A percentile compares a stretch with the other conserved stretches of the same genome.
Conservation (phyloP, 2,797 vertebrate genomes). For the Pyrocephalus nanus region DNA sequence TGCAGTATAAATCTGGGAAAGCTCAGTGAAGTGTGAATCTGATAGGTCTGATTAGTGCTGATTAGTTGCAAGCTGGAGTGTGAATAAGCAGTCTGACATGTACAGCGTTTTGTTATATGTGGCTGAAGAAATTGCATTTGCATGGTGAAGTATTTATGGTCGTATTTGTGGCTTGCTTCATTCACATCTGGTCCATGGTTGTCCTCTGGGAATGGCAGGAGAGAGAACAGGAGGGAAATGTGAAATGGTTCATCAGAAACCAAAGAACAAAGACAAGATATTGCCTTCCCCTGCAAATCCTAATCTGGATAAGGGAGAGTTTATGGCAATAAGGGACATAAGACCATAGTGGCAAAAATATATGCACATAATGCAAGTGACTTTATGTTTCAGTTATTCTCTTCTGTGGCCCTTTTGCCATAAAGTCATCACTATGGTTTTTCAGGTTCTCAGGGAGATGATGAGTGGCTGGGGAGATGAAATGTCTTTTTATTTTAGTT, state of each 20-base stretch:
- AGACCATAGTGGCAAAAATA: neutral
- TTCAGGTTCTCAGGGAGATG: neutral
- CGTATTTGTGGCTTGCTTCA: slow-evolving; percentile 59
- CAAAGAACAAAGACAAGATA: slow-evolving; percentile 28
- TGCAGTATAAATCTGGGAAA: slow-evolving; percentile 37
- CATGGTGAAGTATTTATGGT: slow-evolving; percentile 67
- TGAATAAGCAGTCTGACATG: slow-evolving; percentile 49
- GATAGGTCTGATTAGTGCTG: slow-evolving; percentile 7
- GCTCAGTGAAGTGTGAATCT: slow-evolving; percentile 39
- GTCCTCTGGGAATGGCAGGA: slow-evolving; percentile 29
- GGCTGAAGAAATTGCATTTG: slow-evolving; percentile 47
- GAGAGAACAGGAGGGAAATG: slow-evolving; percentile 28
- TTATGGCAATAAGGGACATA: neutral
- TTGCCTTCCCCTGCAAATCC: neutral
- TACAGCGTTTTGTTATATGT: neutral
- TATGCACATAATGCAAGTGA: neutral
- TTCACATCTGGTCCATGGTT: slow-evolving; percentile 63
- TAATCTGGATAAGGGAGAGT: neutral
- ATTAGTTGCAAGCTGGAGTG: slow-evolving; percentile 50
- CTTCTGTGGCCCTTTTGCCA: neutral
- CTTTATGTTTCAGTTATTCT: neutral
- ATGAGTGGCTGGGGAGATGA: neutral
- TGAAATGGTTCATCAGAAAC: slow-evolving; percentile 46
- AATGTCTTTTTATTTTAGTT: neutral
- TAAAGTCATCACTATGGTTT: neutral